Evolutionary conservation across 2,797 vertebrate species (phyloP).

Genomic region (Acanthornis magna): DNA sequence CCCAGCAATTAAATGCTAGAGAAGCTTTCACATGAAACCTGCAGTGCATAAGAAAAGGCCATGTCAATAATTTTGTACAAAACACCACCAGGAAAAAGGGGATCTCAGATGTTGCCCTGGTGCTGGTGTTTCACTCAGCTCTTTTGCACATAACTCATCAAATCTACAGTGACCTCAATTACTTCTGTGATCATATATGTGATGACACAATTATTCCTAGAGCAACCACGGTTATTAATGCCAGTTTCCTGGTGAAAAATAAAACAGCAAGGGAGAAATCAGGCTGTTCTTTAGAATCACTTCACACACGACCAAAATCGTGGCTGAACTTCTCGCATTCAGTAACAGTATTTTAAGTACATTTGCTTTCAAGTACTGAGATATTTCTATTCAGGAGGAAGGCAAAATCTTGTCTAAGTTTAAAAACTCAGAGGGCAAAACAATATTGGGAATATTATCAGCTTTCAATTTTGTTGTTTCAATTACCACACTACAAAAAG

Average conservation of each 20-base stretch:
- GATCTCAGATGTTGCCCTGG: not conserved
- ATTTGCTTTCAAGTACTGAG: not conserved
- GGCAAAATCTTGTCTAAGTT: not conserved
- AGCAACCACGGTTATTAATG: not conserved
- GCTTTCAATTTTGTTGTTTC: not conserved
- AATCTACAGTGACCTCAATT: not conserved
- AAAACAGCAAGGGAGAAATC: not conserved
- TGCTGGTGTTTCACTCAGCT: not conserved
- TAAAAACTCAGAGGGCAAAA: not conserved
- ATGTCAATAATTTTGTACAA: rapidly evolving
- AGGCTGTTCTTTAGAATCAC: not conserved
- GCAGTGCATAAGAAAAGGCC: not conserved
- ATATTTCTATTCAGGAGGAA: not conserved
- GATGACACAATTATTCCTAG: not conserved
- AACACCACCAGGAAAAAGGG: not conserved
- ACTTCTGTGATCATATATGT: not conserved
- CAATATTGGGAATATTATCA: not conserved
- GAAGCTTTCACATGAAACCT: not conserved
- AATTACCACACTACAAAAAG: not conserved
- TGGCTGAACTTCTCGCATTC: not conserved
- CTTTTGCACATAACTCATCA: not conserved
- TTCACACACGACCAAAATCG: rapidly evolving
- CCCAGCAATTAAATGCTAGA: not conserved
- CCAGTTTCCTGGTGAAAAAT: not conserved
- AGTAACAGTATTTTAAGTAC: not conserved